phyloP scores from a whole-genome alignment of 2,113 vertebrate species.

The Nibea coibor region DNA sequence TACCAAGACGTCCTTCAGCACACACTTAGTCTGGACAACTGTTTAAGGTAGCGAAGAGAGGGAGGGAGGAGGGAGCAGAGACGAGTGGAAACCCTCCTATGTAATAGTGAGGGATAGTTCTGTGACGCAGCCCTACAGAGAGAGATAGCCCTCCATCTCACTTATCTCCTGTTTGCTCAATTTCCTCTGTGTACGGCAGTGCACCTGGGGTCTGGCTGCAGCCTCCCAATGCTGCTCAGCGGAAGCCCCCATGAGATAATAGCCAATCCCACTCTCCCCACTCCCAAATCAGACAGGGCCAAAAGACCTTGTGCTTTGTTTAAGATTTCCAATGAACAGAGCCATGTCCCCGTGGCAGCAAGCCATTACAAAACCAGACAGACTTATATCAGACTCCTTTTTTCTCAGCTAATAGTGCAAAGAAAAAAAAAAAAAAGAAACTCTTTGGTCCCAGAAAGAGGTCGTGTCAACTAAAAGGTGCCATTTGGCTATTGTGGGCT shows the following conservation, averaged over 20 bases:
- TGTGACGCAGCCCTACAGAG: conserved; percentile 57
- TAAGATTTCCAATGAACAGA: conserved; percentile 80
- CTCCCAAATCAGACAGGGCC: conserved; percentile 72
- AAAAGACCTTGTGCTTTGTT: conserved; percentile 80
- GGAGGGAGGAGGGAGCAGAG: conserved; percentile 25
- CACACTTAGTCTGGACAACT: conserved; percentile 28
- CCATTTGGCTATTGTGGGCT: conserved; percentile 52
- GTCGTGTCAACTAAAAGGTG: conserved; percentile 46
- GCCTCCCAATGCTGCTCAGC: conserved; percentile 57
- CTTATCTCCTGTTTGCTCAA: conserved; percentile 84
- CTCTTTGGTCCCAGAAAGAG: conserved; percentile 48
- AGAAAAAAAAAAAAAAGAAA: conserved; percentile 8
- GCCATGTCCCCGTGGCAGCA: conserved; percentile 61
- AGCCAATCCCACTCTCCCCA: conserved; percentile 72
- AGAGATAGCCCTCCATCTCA: conserved; percentile 83
- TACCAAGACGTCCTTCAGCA: conserved; percentile 31
- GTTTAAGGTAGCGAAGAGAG: conserved; percentile 41
- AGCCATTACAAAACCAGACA: conserved; percentile 72
- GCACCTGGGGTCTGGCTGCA: conserved; percentile 80
- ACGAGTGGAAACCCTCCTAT: conserved; percentile 42
- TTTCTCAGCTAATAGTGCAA: conserved; percentile 54
- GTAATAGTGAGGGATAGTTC: conserved; percentile 78
- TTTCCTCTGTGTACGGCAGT: conserved; percentile 76
- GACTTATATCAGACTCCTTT: conserved; percentile 63
- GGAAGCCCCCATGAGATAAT: conserved; percentile 69